These are phyloP conservation scores for Meiosimyza platycephala DNA, from an alignment of 2,888 invertebrate genomes.

Conservation along the genomic window DNA sequence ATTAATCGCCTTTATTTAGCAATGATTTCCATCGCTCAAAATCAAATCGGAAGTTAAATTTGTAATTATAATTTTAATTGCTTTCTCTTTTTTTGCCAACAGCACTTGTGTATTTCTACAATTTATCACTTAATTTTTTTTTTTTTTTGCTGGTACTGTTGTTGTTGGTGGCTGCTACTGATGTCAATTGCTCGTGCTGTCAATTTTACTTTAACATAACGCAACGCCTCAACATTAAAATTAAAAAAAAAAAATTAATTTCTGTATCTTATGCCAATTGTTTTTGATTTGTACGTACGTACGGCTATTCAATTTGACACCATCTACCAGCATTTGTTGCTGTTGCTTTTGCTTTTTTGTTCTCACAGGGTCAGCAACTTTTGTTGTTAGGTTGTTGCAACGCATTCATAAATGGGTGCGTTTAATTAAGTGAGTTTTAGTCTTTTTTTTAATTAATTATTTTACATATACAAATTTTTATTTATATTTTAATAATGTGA, in stretches of 20 bases:
- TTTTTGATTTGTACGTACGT: neutral
- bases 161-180: too few relatives aligned
- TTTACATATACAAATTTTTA: neutral
- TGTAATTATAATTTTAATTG: conserved; percentile 9
- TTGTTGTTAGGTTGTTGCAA: neutral
- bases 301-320: neutral
- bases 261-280: neutral
- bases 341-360: neutral
- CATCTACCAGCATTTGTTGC: neutral
- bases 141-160: too few relatives aligned
- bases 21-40: too few relatives aligned
- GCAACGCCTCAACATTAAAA: too few relatives aligned
- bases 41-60: conserved; percentile 12
- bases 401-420: conserved; percentile 23
- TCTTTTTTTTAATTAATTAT: conserved; percentile 5
- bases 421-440: conserved; percentile 15
- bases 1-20: too few relatives aligned
- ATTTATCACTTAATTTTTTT: neutral
- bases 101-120: neutral
- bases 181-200: too few relatives aligned
- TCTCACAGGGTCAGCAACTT: conserved; percentile 23
- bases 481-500: neutral
- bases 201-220: too few relatives aligned
- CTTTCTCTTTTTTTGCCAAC: conserved; percentile 5
- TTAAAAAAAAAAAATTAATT: neutral